These are phyloP conservation scores for Apodemus speciosus DNA, from an alignment of 2,113 vertebrate genomes.

Conservation along the genomic window DNA sequence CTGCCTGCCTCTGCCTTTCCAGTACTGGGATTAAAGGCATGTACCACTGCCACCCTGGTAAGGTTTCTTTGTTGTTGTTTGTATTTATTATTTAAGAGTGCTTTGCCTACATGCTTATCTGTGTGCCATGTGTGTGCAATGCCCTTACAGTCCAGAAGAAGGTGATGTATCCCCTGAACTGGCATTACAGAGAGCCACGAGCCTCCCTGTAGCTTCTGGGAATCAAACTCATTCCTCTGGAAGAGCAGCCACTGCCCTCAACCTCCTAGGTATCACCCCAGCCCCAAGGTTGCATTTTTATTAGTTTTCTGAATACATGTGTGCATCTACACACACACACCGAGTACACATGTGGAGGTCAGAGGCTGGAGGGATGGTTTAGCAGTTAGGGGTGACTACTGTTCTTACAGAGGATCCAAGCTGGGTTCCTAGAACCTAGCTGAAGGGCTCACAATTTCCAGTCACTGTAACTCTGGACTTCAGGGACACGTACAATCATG, in stretches of 20 bases:
- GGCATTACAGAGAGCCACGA: not conserved
- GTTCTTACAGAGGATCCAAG: not conserved
- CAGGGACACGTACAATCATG: not conserved
- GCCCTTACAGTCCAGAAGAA: not conserved
- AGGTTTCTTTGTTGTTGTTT: not conserved
- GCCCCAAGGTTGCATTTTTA: not conserved
- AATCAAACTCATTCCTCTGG: not conserved
- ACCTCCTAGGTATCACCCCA: not conserved
- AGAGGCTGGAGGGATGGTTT: not conserved
- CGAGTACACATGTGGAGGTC: not conserved
- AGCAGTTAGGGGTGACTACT: not conserved
- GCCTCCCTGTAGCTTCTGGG: not conserved
- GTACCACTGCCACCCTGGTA: not conserved
- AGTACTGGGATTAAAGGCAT: not conserved
- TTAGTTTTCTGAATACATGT: not conserved
- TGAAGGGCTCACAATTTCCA: not conserved
- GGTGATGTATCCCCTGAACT: not conserved
- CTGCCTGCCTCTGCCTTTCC: not conserved
- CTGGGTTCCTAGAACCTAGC: not conserved
- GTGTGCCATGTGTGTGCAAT: not conserved
- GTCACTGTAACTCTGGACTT: not conserved
- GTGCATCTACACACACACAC: not conserved
- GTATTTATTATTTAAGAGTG: not conserved
- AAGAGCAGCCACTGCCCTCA: not conserved
- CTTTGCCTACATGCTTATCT: not conserved